These are phyloP conservation scores for Egretta garzetta DNA, from an alignment of 2,113 vertebrate species.

Conservation along the genomic window DNA sequence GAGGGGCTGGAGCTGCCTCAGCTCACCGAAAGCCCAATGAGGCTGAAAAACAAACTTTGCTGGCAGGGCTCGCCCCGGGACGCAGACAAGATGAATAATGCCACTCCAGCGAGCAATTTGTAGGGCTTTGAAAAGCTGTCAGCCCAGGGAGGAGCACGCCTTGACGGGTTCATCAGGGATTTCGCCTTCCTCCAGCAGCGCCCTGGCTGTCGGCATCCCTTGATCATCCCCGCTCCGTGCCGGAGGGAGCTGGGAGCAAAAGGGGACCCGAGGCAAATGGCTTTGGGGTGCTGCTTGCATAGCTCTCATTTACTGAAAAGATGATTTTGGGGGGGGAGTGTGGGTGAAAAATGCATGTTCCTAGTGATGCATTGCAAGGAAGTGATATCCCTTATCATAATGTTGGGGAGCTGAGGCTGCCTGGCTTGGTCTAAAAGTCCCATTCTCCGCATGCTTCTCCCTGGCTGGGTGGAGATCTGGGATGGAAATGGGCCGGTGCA, in stretches of 20 bases:
- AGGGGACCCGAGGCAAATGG: background rate
- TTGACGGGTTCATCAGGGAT: background rate
- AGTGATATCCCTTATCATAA: accelerated
- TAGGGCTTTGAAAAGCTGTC: slow-evolving; percentile 41
- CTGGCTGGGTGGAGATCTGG: accelerated
- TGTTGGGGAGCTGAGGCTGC: accelerated
- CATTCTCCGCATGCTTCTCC: accelerated
- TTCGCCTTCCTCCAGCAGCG: background rate
- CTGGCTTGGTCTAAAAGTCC: background rate
- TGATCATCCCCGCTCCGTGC: background rate
- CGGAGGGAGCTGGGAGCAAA: background rate
- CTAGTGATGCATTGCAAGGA: background rate
- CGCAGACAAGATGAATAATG: background rate
- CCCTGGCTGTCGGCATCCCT: background rate
- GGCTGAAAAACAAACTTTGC: slow-evolving; percentile 45
- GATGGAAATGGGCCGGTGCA: accelerated
- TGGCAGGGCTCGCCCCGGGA: background rate
- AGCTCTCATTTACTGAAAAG: background rate
- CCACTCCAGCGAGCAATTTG: background rate
- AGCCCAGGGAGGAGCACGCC: background rate
- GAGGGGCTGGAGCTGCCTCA: background rate
- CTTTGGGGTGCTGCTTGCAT: background rate
- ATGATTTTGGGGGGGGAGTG: background rate
- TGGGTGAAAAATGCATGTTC: accelerated
- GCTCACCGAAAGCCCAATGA: background rate